These are phyloP conservation scores for Calidris pugnax DNA, from an alignment of 2,113 vertebrate genomes.

Conservation along the genomic window DNA sequence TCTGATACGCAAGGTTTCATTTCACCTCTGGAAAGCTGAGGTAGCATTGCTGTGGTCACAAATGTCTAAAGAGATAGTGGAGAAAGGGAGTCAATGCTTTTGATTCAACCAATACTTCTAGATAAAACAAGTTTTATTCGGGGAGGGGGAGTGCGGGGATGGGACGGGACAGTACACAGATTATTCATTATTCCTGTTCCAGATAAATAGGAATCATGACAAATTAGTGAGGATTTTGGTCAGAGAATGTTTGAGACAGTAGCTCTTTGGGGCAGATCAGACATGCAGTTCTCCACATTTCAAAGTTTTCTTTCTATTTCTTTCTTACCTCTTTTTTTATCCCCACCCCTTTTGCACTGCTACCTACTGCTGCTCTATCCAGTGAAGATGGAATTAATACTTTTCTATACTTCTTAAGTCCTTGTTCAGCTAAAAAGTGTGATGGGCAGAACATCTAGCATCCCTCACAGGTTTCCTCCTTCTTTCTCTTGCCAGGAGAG, in stretches of 20 bases:
- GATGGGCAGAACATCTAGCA: rapidly evolving
- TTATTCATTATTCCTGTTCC: background rate
- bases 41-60: background rate
- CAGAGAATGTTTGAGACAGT: background rate
- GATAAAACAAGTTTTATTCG: background rate
- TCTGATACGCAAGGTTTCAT: background rate
- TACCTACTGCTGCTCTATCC: background rate
- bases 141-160: no score
- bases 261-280: background rate
- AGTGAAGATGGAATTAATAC: background rate
- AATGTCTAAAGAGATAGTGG: background rate
- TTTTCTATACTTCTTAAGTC: background rate
- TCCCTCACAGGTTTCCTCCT: background rate
- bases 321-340: background rate
- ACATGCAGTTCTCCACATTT: background rate
- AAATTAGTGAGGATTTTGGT: background rate
- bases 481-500: background rate
- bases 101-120: background rate
- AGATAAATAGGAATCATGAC: background rate
- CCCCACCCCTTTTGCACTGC: background rate
- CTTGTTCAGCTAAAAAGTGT: background rate
- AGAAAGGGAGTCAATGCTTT: background rate
- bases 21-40: background rate
- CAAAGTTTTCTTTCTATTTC: background rate
- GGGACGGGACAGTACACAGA: background rate